Evolutionary conservation across 2,888 invertebrate genomes (phyloP).

Genomic region (Metellina segmentata): DNA sequence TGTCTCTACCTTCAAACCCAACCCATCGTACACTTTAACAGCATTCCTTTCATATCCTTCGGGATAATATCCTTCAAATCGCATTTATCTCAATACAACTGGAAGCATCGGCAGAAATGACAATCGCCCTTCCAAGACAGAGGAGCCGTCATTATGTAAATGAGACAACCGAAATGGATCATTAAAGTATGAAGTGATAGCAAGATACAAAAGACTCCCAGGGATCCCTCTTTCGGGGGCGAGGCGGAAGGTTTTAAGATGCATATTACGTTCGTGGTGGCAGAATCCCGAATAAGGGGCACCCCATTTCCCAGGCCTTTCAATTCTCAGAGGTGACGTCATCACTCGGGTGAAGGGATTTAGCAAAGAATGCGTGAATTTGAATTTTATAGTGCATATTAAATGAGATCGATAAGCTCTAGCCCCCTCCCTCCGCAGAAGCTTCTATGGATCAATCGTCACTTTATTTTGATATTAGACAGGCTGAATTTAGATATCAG

Average conservation of each 20-base stretch:
- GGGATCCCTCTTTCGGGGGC: neutral
- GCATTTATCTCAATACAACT: constrained; percentile 9
- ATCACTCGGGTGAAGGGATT: constrained; percentile 6
- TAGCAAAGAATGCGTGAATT: constrained; percentile 23
- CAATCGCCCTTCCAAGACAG: neutral
- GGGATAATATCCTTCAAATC: constrained; percentile 6
- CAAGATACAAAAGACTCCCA: constrained; percentile 29
- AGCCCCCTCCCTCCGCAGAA: neutral
- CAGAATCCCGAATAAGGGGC: neutral
- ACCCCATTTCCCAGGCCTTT: neutral
- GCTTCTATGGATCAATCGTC: neutral
- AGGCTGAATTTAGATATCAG: neutral
- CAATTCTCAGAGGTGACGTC: neutral
- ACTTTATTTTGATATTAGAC: neutral
- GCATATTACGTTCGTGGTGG: constrained; percentile 10
- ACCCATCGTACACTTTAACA: neutral
- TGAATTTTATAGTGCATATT: constrained; percentile 25
- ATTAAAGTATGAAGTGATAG: constrained; percentile 43
- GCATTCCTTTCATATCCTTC: neutral
- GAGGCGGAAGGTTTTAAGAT: neutral
- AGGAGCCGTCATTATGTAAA: constrained; percentile 42
- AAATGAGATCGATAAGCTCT: constrained; percentile 21
- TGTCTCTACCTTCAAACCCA: neutral
- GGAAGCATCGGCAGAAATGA: constrained; percentile 1
- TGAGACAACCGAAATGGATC: constrained; percentile 44